These are phyloP conservation scores for Setipinna tenuifilis DNA, from an alignment of 2,797 vertebrate species.

Conservation along the genomic window DNA sequence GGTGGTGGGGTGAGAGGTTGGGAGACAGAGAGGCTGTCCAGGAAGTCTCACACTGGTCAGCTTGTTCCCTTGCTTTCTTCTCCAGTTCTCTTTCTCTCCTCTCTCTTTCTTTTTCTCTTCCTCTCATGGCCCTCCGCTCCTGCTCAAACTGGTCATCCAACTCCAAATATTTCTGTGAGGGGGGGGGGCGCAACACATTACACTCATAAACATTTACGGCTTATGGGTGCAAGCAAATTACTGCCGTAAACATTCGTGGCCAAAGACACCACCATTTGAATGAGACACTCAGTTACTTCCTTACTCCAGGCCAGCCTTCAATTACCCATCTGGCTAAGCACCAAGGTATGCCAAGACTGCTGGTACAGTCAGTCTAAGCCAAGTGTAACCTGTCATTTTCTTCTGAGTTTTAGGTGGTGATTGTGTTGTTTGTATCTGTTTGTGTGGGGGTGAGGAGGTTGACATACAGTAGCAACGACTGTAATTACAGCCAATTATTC, in stretches of 20 bases:
- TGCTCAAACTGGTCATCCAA: conserved; percentile 81
- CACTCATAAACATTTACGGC: neutral
- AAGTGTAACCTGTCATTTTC: neutral
- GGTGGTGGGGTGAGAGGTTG: too few relatives aligned
- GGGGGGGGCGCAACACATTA: neutral
- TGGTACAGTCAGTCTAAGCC: neutral
- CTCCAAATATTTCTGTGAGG: conserved; percentile 74
- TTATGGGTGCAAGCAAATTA: neutral
- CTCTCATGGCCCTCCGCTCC: conserved; percentile 73
- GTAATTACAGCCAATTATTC: neutral
- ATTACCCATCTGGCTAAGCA: neutral
- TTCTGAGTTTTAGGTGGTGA: too few relatives aligned
- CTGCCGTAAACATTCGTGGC: neutral
- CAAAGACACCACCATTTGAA: neutral
- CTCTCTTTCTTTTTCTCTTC: conserved; percentile 75
- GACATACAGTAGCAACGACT: neutral
- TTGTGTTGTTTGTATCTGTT: too few relatives aligned
- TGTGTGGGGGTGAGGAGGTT: too few relatives aligned
- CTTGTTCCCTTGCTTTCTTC: conserved; percentile 79
- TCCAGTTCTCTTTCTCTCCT: conserved; percentile 74
- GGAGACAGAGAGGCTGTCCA: neutral
- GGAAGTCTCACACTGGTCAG: conserved; percentile 75
- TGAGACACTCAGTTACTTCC: neutral
- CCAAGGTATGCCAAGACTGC: neutral
- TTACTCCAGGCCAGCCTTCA: neutral